Base-by-base conservation (phyloP, 30 jellyfish, hydroid and myxozoan genomes). In the Aurelia sp. region DNA sequence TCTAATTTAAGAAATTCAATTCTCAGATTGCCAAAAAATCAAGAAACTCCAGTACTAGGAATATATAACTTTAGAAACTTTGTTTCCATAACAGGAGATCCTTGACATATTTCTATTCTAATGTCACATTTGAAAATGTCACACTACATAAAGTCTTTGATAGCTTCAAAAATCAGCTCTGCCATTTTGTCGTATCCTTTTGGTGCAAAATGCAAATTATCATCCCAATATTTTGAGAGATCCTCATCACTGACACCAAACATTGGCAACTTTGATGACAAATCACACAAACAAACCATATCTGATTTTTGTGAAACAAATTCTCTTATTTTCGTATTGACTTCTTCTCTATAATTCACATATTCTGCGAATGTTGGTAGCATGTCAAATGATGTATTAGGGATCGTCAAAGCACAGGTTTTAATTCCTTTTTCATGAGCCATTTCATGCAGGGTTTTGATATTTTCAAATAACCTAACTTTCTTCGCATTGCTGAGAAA, bases 171-270 rank as follows among this genome's bases (percentile, higher is more conserved):
- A 17, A 92, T 80, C n/a, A 92, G 11, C 67, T 87, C 94, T 7
- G 94, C 98, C 88, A 92, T 65, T 76, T 59, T 72, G 59, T 86
- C 97, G 76, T 92, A 92, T 35, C 98, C 98, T 18, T 57, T 40
- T 6, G 97, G 95, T 38, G 98, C 87, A 75, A 84, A 76, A 66
- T 92, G 98, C 69, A 92, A 63, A 12, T 85, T 79, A 80, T 92
- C 98, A 63, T 77, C 87, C 98, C 98, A 92, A 38, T 63, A 75
- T 51, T 86, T 64, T 2, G 51, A 70, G 44, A 78, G 75, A 11
- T 83, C 78, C 8, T 33, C 47, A 8, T 78, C 78, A 60, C 80
- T 35, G 40, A 86, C 35, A 3, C 93, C 91, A 51, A 44, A 58
- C 84, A 78, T 74, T 16, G 98, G 98, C n/a, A 78, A 65, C 52